Conservation (phyloP, 2,888 invertebrate species). For the Frankliniella intonsa region DNA sequence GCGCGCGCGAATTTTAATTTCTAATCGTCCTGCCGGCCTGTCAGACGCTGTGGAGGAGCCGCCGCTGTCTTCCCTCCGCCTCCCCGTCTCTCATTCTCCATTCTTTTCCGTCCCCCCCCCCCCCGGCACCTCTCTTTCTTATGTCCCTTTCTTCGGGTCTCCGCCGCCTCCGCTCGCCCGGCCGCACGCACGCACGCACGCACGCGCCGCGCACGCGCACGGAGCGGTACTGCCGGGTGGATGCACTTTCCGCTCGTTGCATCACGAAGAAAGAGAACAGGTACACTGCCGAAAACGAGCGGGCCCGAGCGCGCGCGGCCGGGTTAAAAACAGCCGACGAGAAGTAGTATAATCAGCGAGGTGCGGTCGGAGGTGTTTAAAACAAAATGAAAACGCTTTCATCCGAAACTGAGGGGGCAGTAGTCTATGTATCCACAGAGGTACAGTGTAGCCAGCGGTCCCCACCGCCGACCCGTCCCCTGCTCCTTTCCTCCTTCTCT, state of each 20-base stretch:
- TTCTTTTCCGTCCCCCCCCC: neutral
- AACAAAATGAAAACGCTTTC: neutral
- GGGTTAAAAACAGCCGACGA: neutral
- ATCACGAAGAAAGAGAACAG: neutral
- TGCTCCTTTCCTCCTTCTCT: too few species aligned
- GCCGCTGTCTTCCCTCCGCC: too few species aligned
- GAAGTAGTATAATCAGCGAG: too few species aligned
- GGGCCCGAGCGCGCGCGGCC: too few species aligned
- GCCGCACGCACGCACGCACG: neutral
- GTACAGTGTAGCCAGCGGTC: neutral
- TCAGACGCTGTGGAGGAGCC: too few species aligned
- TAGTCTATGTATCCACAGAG: too few species aligned
- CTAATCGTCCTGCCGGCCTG: neutral
- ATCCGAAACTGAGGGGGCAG: neutral
- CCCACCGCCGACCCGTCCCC: neutral
- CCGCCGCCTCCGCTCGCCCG: too few species aligned
- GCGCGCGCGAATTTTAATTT: neutral
- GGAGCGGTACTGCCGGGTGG: neutral
- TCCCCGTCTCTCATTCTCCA: too few species aligned
- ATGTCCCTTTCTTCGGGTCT: too few species aligned
- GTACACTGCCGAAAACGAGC: too few species aligned
- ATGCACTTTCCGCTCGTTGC: constrained; percentile 1
- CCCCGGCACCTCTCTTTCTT: neutral
- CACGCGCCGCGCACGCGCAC: neutral
- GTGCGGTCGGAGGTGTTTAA: too few species aligned